Base-by-base conservation (phyloP, 2,113 vertebrate genomes). In the Sorex araneus region DNA sequence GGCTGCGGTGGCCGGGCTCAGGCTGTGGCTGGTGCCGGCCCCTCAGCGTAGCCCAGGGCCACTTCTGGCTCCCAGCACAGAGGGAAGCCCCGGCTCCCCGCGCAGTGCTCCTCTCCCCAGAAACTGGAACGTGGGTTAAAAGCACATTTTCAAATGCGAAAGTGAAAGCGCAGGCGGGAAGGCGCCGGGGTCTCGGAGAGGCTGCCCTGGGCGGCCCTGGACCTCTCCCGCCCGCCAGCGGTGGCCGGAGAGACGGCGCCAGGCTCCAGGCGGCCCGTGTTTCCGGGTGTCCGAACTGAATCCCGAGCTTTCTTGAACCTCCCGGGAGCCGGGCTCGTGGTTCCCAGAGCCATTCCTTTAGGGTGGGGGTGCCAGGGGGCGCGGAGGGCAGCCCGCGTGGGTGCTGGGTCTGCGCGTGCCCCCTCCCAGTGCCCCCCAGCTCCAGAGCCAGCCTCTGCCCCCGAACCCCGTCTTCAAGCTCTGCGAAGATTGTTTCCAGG, bases 51-150 rank as follows among this genome's bases (percentile, higher is more conserved):
- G 92, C 92, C 95, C n/a, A 6, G 3, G 89, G 3, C 11, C 63
- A 4, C 45, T 43, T 92, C 91, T 43, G 28, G 76, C 89, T 92
- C 92, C 95, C 95, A 92, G 86, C 76, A 47, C 76, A 47, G 32
- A 86, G 92, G 70, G 47, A 91, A n/a, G n/a, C 66, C 94, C 54
- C 89, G 36, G 3, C 2, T 66, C 73, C 50, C 84, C 27, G 36
- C 80, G 82, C 57, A 15, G 67, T 70, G 79, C 27, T 73, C 57
- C 45, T 67, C 15, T 47, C 63, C 63, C 19, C 15, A 73, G 75
- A 90, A 87, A 87, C 57, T 60, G 74, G 81, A 77, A 60, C 3
- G 15, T 25, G 60, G 66, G 30, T 92, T 94, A 66, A 91, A 95
- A 94, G 78, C 93, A 92, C 45, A 32, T 78, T 34, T 43, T 34